Evolutionary conservation across 2,797 vertebrate genomes (phyloP).

Genomic region (Pygocentrus nattereri): DNA sequence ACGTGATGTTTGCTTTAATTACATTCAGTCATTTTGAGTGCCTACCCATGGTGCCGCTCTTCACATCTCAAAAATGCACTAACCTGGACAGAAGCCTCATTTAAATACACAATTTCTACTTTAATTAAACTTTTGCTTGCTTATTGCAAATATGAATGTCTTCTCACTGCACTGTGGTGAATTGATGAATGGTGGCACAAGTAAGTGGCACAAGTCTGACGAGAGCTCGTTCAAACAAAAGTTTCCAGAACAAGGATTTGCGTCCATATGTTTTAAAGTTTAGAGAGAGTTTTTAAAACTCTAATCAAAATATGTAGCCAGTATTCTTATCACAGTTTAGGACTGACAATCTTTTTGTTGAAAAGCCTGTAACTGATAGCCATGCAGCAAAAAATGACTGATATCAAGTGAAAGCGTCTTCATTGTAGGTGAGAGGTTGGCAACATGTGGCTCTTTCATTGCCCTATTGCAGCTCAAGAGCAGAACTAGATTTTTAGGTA

Average conservation of each 20-base stretch:
- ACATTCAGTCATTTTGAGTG: slow-evolving; percentile 38
- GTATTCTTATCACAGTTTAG: background rate
- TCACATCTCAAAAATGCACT: slow-evolving; percentile 30
- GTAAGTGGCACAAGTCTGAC: too few species aligned
- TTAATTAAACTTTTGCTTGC: slow-evolving; percentile 50
- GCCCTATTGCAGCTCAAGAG: too few species aligned
- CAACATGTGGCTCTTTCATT: too few species aligned
- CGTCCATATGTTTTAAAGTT: background rate
- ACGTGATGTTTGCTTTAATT: slow-evolving; percentile 52
- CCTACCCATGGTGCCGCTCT: slow-evolving; percentile 15
- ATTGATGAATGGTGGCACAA: too few species aligned
- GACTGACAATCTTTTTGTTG: background rate
- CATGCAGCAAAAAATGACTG: background rate
- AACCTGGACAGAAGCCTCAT: slow-evolving; percentile 42
- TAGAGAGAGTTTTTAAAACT: background rate
- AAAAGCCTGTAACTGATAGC: background rate
- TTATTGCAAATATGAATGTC: slow-evolving; percentile 28
- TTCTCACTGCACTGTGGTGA: slow-evolving; percentile 9
- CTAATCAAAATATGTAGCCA: background rate
- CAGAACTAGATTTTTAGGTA: too few species aligned
- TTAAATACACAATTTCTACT: slow-evolving; percentile 40
- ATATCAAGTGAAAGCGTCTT: too few species aligned
- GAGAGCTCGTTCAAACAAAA: background rate
- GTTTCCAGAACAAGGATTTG: slow-evolving; percentile 6
- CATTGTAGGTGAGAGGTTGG: too few species aligned